A percentile compares a stretch with the other conserved stretches of the same genome.
phyloP scores from a whole-genome alignment of 2,888 invertebrate species.

The Carcina quercana region DNA sequence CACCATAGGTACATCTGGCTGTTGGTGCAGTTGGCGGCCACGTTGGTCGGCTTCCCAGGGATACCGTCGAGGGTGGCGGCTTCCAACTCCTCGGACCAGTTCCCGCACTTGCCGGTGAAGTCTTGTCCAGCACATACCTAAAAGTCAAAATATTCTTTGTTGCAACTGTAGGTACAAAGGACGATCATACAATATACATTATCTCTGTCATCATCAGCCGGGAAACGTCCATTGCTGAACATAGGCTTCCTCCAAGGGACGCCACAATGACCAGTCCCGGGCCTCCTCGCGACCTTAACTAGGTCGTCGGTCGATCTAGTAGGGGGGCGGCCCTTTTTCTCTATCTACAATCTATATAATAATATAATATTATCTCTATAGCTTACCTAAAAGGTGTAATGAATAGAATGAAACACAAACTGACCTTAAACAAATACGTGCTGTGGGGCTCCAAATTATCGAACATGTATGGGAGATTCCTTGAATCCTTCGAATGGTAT shows the following conservation, averaged over 20 bases:
- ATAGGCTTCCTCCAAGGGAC: too few relatives aligned
- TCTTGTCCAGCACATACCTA: constrained; percentile 86
- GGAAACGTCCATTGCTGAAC: too few relatives aligned
- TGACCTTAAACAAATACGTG: constrained; percentile 85
- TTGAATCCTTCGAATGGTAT: constrained; percentile 77
- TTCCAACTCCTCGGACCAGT: constrained; percentile 84
- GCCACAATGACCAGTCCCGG: too few relatives aligned
- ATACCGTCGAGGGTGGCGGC: constrained; percentile 90
- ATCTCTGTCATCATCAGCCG: too few relatives aligned
- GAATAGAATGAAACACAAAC: not conserved
- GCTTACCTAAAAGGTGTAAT: not conserved
- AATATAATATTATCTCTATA: not conserved
- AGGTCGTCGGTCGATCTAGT: too few relatives aligned
- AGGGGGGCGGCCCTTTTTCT: too few relatives aligned
- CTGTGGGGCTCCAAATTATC: constrained; percentile 84
- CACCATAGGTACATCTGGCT: constrained; percentile 79
- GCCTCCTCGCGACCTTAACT: too few relatives aligned
- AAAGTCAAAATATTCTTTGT: too few relatives aligned
- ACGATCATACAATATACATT: too few relatives aligned
- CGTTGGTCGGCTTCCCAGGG: constrained; percentile 82
- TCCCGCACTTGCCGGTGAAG: constrained; percentile 82
- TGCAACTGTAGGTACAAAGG: too few relatives aligned
- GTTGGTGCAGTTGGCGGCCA: constrained; percentile 76
- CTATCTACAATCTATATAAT: too few relatives aligned
- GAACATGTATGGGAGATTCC: constrained; percentile 85